phyloP scores from a whole-genome alignment of 2,113 vertebrate genomes.

The Hyaena hyaena region DNA sequence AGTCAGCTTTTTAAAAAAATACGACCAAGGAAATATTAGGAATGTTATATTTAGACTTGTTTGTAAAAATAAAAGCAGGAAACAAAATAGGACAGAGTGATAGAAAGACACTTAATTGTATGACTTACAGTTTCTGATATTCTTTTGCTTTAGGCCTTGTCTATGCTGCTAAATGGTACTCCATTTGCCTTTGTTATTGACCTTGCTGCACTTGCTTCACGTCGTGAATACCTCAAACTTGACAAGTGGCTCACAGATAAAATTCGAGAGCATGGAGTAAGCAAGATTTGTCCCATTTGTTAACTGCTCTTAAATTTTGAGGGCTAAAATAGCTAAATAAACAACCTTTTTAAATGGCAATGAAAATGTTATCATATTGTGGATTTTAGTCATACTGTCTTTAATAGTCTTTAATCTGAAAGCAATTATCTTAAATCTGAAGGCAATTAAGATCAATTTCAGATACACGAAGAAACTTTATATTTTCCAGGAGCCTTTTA shows the following conservation, averaged over 20 bases:
- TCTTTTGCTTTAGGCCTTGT: constrained; percentile 92
- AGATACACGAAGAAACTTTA: constrained; percentile 8
- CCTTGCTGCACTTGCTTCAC: constrained; percentile 99
- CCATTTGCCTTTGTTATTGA: constrained; percentile 99
- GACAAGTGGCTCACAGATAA: constrained; percentile 99
- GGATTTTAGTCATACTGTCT: constrained; percentile 42
- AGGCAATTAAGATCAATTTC: constrained; percentile 29
- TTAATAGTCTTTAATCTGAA: constrained; percentile 65
- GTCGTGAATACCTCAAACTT: constrained; percentile 99
- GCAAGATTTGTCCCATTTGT: constrained; percentile 79
- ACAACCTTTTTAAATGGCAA: constrained; percentile 51
- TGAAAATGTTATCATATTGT: constrained; percentile 60
- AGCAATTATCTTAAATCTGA: constrained; percentile 46
- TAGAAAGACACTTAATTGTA: constrained; percentile 57
- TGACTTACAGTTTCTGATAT: constrained; percentile 75
- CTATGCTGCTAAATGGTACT: constrained; percentile 99
- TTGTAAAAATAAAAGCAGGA: constrained; percentile 3
- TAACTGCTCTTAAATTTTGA: constrained; percentile 72
- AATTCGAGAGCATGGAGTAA: constrained; percentile 99
- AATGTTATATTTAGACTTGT: constrained; percentile 55
- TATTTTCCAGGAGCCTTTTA: constrained; percentile 94
- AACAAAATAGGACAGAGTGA: neutral
- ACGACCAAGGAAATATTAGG: constrained; percentile 49
- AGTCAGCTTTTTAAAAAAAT: neutral
- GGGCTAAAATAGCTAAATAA: constrained; percentile 70